Conservation (phyloP, 1,140 invertebrate genomes). For the Sipha flava region DNA sequence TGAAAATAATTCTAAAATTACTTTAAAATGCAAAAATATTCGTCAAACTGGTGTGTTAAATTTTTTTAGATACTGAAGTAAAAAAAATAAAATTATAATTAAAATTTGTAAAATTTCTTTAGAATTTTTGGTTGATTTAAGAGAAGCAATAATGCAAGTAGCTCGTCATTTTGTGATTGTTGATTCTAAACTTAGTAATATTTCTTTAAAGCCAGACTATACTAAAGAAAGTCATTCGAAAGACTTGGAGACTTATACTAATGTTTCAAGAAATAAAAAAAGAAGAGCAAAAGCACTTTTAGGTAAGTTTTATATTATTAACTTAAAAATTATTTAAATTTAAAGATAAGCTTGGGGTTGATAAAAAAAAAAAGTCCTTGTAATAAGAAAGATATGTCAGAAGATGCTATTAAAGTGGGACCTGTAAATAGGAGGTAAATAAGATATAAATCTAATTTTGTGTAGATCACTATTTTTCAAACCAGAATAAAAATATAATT, state of each 20-base stretch:
- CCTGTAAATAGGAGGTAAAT: too few relatives aligned
- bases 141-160: constrained; percentile 88
- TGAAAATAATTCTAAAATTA: constrained; percentile 74
- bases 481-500: too few relatives aligned
- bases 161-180: constrained; percentile 78
- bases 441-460: too few relatives aligned
- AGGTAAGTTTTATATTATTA: constrained; percentile 44
- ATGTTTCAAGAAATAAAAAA: constrained; percentile 75
- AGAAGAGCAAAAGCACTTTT: constrained; percentile 89
- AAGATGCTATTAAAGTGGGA: too few relatives aligned
- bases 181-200: constrained; percentile 63
- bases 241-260: constrained; percentile 90
- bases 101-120: constrained; percentile 38
- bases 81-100: background rate
- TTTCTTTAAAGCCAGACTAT: constrained; percentile 84
- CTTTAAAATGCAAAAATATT: constrained; percentile 89
- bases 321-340: too few relatives aligned
- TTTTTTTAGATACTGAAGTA: background rate
- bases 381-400: too few relatives aligned
- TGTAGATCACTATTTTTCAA: too few relatives aligned
- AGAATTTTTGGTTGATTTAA: constrained; percentile 89
- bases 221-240: constrained; percentile 87
- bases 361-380: too few relatives aligned
- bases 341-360: too few relatives aligned
- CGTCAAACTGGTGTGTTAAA: constrained; percentile 65